phyloP scores from a whole-genome alignment of 1,140 invertebrate genomes.

The Magallana gigas region DNA sequence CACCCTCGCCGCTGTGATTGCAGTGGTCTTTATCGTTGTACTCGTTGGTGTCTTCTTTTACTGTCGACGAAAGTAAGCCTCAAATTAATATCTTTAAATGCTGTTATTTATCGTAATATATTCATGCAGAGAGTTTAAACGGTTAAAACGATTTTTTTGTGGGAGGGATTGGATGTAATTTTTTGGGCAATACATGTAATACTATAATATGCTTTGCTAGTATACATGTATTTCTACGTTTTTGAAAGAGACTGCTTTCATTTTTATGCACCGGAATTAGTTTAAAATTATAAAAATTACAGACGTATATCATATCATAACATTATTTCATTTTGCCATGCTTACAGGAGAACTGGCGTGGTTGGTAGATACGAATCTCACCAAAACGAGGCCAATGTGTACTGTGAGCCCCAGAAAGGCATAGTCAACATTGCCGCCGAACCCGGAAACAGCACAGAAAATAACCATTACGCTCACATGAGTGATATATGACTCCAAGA shows the following conservation, averaged over 20 bases:
- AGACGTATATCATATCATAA: too few relatives aligned
- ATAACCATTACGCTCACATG: constrained; percentile 33
- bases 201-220: too few relatives aligned
- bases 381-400: constrained; percentile 16
- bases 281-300: too few relatives aligned
- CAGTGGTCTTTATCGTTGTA: background rate
- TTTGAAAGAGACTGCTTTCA: too few relatives aligned
- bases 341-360: background rate
- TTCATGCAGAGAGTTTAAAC: too few relatives aligned
- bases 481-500: constrained; percentile 19
- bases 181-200: too few relatives aligned
- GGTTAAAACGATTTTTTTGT: too few relatives aligned
- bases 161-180: too few relatives aligned
- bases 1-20: background rate
- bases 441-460: background rate
- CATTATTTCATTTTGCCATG: too few relatives aligned
- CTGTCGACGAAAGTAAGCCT: background rate
- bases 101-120: too few relatives aligned
- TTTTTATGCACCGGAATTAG: too few relatives aligned
- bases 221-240: too few relatives aligned
- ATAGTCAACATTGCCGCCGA: constrained; percentile 10
- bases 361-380: constrained; percentile 28
- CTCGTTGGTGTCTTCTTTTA: background rate
- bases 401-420: constrained; percentile 34
- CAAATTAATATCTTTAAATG: background rate